phyloP scores from a whole-genome alignment of 2,888 invertebrate species.

The Heteropelma amictum region DNA sequence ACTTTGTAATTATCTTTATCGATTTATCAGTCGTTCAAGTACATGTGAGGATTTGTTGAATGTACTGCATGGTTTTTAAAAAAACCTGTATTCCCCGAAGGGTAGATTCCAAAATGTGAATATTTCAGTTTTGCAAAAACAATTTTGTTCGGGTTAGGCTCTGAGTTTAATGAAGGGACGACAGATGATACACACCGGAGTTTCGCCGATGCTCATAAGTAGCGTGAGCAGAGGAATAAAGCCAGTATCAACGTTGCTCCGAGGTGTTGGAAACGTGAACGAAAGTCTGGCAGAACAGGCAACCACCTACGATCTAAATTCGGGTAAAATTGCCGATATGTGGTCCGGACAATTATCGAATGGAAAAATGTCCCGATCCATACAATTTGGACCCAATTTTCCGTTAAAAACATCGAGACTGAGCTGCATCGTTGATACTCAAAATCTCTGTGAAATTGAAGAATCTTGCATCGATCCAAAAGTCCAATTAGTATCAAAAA shows the following conservation, averaged over 20 bases:
- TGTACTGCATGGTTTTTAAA: too few relatives aligned
- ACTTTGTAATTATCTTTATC: background rate
- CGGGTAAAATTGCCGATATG: constrained; percentile 5
- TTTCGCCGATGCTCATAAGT: constrained; percentile 67
- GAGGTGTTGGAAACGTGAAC: constrained; percentile 50
- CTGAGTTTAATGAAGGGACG: constrained; percentile 72
- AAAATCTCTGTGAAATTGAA: constrained; percentile 22
- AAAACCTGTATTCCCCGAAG: too few relatives aligned
- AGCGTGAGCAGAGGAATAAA: constrained; percentile 69
- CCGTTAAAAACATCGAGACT: constrained; percentile 21
- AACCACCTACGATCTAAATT: constrained; percentile 7
- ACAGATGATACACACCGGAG: constrained; percentile 63
- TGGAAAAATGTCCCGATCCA: constrained; percentile 6
- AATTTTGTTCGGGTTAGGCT: constrained; percentile 60
- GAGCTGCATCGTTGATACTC: constrained; percentile 7
- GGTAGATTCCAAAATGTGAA: background rate
- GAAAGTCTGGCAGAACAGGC: constrained; percentile 12
- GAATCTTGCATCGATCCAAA: constrained; percentile 1
- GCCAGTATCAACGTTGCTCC: constrained; percentile 65
- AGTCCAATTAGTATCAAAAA: constrained; percentile 28
- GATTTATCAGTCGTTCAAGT: too few relatives aligned
- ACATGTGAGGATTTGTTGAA: too few relatives aligned
- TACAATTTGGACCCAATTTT: constrained; percentile 17
- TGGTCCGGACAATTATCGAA: constrained; percentile 1
- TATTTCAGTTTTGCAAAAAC: background rate